These are phyloP conservation scores for Malthinus seriepunctatus DNA, from an alignment of 2,888 invertebrate genomes.

Conservation along the genomic window DNA sequence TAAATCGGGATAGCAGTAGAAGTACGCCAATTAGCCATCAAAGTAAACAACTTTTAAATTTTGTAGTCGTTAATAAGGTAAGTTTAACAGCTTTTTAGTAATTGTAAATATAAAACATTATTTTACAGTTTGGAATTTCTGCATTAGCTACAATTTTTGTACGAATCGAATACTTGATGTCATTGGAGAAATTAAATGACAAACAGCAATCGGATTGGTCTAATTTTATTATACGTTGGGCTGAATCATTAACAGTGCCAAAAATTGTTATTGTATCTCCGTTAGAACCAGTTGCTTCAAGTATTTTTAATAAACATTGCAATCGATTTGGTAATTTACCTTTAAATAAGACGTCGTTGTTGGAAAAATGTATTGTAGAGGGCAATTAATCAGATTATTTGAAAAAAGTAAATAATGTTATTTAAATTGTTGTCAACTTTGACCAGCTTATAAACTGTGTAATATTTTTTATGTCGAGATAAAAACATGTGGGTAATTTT, in stretches of 20 bases:
- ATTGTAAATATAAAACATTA: neutral
- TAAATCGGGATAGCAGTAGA: conserved; percentile 43
- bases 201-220: conserved; percentile 55
- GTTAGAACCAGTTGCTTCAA: conserved; percentile 46
- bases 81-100: conserved; percentile 22
- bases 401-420: neutral
- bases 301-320: conserved; percentile 47
- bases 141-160: conserved; percentile 59
- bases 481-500: too few relatives aligned
- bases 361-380: conserved; percentile 46
- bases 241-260: conserved; percentile 50
- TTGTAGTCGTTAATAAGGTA: conserved; percentile 59
- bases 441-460: too few relatives aligned
- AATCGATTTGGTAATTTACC: conserved; percentile 44
- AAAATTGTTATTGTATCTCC: conserved; percentile 43
- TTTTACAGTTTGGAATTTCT: conserved; percentile 61
- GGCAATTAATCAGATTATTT: conserved; percentile 21
- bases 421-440: neutral
- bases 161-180: conserved; percentile 56
- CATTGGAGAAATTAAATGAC: conserved; percentile 45
- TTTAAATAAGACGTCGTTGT: conserved; percentile 40
- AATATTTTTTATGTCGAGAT: too few relatives aligned
- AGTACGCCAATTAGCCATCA: conserved; percentile 52
- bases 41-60: conserved; percentile 51
- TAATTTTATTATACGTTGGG: conserved; percentile 59